Conservation (phyloP, 2,888 invertebrate genomes). For the Caenorhabditis auriculariae region DNA sequence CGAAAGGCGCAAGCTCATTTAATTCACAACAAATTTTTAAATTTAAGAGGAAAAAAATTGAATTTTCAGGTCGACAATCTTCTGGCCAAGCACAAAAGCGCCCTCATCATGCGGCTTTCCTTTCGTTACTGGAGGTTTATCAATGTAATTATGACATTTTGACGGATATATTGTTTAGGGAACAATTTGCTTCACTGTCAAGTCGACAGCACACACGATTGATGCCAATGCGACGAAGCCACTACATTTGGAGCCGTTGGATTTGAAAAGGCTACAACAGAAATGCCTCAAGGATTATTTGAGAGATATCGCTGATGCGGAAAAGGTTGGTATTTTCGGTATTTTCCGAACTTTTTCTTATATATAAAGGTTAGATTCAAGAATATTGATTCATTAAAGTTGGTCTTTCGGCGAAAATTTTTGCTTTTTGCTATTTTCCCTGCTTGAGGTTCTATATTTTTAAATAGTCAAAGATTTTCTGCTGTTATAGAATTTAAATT, state of each 20-base stretch:
- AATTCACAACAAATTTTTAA: too few relatives aligned
- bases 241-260: conserved; percentile 61
- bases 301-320: conserved; percentile 60
- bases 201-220: conserved; percentile 50
- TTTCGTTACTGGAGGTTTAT: conserved; percentile 55
- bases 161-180: conserved; percentile 23
- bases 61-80: conserved; percentile 45
- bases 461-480: too few relatives aligned
- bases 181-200: conserved; percentile 53
- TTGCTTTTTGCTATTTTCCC: too few relatives aligned
- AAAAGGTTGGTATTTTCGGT: conserved; percentile 51
- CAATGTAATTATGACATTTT: too few relatives aligned
- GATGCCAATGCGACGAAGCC: conserved; percentile 36
- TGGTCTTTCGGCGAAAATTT: too few relatives aligned
- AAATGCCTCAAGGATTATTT: conserved; percentile 61
- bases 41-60: too few relatives aligned
- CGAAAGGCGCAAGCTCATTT: too few relatives aligned
- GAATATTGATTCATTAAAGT: too few relatives aligned
- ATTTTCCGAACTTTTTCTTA: too few relatives aligned
- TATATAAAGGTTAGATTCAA: too few relatives aligned
- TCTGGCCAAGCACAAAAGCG: conserved; percentile 42
- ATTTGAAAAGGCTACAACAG: conserved; percentile 59
- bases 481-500: too few relatives aligned
- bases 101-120: conserved; percentile 49
- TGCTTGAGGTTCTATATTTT: too few relatives aligned